A percentile compares a stretch with the other conserved stretches of the same genome.
phyloP scores from a whole-genome alignment of 2,888 invertebrate genomes.

The Ephialtes manifestator region DNA sequence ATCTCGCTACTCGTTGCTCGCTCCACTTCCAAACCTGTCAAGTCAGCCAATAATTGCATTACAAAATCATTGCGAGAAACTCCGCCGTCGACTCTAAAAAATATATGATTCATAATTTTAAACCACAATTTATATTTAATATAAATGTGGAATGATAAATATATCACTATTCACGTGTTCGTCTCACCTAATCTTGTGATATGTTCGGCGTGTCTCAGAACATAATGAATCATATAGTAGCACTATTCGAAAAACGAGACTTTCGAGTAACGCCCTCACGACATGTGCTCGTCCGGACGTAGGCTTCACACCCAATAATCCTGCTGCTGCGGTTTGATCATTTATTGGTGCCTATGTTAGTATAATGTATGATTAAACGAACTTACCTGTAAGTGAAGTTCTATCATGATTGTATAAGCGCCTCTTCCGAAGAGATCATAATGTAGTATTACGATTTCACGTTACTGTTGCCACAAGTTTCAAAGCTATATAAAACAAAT shows the following conservation, averaged over 20 bases:
- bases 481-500: too few species aligned
- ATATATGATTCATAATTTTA: not conserved
- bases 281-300: conserved; percentile 93
- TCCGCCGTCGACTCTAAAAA: conserved; percentile 95
- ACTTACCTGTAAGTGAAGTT: too few species aligned
- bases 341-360: conserved; percentile 93
- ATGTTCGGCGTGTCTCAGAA: conserved; percentile 89
- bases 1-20: conserved; percentile 92
- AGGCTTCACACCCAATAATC: conserved; percentile 92
- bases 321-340: conserved; percentile 94
- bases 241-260: conserved; percentile 93
- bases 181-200: conserved; percentile 88
- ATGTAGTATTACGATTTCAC: too few species aligned
- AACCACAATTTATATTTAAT: not conserved
- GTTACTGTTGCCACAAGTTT: too few species aligned
- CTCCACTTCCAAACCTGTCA: conserved; percentile 92
- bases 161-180: not conserved
- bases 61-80: conserved; percentile 98
- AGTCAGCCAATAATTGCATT: conserved; percentile 94
- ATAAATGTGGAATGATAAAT: not conserved
- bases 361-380: too few species aligned
- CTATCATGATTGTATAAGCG: too few species aligned
- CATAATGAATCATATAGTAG: conserved; percentile 92
- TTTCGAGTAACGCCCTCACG: conserved; percentile 94
- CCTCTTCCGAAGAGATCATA: too few species aligned